Base-by-base conservation (phyloP, 2,113 vertebrate genomes). In the Nansenia antarctica region DNA sequence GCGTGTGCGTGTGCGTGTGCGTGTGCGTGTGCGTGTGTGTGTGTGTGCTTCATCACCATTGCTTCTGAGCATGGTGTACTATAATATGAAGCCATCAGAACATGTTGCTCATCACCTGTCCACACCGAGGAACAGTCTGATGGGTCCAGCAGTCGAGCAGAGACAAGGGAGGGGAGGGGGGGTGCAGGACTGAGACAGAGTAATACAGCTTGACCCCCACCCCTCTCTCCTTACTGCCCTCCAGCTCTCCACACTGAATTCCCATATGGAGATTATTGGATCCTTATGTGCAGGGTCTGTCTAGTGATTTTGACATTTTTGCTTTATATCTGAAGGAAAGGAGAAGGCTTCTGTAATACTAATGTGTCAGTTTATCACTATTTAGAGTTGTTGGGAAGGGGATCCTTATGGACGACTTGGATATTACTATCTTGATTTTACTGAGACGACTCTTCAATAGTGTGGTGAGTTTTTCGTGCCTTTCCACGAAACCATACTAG, bases 261-360 rank as follows among this genome's bases (percentile, higher is more conserved):
- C 74, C 79, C 63, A 18, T 3, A 37, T 69, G 74, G 52, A 70
- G 70, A 77, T 80, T 77, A 68, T 55, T 71, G 42, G 70, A 34
- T 60, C 55, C 45, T 61, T 64, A 60, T 37, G 34, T 52, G 8
- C 14, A 45, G 52, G 45, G 55, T 69, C 53, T 62, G 29, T 31
- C 52, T 32, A 32, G 5, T 37, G 35, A 42, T 30, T 57, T 39
- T 11, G 15, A 30, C 14, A 27, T 39, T 67, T 22, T 29, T 58
- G 9, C 15, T 1, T 5, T 15, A 15, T 32, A 31, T 52, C 22
- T 52, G 45, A 31, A n/a, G 9, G 42, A 65, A 20, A 9, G 47
- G 1, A 29, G 27, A 11, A 9, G 62, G 18, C n/a, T n/a, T n/a
- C 39, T 52, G 47, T 34, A 14, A 47, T 27, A 15, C 30, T 5